Evolutionary conservation across 2,113 vertebrate species (phyloP).

Genomic region (Illadopsis cleaveri): DNA sequence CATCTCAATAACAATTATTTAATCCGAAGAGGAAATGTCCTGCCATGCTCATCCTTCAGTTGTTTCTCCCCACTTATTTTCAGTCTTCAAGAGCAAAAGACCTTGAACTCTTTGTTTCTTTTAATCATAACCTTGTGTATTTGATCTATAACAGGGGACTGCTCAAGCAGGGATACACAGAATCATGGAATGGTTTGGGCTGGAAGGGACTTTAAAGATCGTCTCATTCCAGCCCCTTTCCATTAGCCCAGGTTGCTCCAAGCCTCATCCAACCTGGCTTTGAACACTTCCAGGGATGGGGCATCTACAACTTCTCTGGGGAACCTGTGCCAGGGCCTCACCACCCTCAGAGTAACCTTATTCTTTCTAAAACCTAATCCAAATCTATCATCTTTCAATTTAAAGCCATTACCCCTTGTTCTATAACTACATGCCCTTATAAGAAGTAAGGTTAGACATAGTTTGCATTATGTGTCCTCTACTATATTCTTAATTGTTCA

Average conservation of each 20-base stretch:
- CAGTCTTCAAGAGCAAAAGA: neutral
- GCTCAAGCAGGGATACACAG: neutral
- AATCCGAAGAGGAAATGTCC: neutral
- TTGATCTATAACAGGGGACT: neutral
- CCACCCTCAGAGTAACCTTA: neutral
- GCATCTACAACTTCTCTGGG: neutral
- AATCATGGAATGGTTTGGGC: neutral
- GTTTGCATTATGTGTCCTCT: neutral
- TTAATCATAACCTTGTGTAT: neutral
- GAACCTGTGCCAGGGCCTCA: neutral
- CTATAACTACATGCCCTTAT: neutral
- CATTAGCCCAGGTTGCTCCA: rapidly evolving
- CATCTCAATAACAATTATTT: neutral
- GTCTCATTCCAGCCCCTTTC: neutral
- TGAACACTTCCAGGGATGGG: neutral
- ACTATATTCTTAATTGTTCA: neutral
- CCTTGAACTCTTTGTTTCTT: neutral
- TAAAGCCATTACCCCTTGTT: neutral
- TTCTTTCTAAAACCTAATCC: neutral
- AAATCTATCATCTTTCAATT: neutral
- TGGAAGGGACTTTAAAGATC: neutral
- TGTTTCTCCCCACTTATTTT: neutral
- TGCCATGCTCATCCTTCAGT: neutral
- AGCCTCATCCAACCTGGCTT: neutral
- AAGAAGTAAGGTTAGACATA: neutral